Conservation (phyloP, 2,113 vertebrate species). For the Odocoileus hemionus region DNA sequence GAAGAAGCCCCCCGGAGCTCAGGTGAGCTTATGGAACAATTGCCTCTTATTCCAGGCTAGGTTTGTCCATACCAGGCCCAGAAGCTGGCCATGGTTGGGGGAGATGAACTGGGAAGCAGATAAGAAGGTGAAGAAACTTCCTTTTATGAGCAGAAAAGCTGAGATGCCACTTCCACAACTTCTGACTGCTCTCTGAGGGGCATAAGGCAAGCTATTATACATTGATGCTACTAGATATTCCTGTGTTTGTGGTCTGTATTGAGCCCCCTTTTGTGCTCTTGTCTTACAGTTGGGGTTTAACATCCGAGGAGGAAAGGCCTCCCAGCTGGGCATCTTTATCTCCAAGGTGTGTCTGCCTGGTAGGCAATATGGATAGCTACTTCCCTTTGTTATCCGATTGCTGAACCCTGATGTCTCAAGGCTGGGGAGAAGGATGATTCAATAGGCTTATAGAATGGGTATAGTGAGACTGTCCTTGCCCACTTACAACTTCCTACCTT, state of each 20-base stretch:
- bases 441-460: not conserved
- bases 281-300: slow-evolving; percentile 93
- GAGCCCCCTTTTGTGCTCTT: slow-evolving; percentile 23
- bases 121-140: not conserved
- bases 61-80: not conserved
- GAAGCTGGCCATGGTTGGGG: not conserved
- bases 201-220: not conserved
- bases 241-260: not conserved
- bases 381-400: not conserved
- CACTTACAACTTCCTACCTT: not conserved
- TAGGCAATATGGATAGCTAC: not conserved
- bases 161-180: not conserved
- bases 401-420: not conserved
- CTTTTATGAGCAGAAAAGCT: not conserved
- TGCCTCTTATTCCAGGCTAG: not conserved
- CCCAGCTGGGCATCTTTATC: slow-evolving; percentile 97
- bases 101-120: not conserved
- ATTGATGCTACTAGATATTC: not conserved
- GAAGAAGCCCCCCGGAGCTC: slow-evolving; percentile 95
- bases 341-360: slow-evolving; percentile 88
- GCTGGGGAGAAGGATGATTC: not conserved
- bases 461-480: not conserved
- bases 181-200: not conserved
- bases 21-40: slow-evolving; percentile 71
- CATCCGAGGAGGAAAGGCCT: slow-evolving; percentile 97